Evolutionary conservation across 2,113 vertebrate genomes (phyloP).

Genomic region (Lates calcarifer): DNA sequence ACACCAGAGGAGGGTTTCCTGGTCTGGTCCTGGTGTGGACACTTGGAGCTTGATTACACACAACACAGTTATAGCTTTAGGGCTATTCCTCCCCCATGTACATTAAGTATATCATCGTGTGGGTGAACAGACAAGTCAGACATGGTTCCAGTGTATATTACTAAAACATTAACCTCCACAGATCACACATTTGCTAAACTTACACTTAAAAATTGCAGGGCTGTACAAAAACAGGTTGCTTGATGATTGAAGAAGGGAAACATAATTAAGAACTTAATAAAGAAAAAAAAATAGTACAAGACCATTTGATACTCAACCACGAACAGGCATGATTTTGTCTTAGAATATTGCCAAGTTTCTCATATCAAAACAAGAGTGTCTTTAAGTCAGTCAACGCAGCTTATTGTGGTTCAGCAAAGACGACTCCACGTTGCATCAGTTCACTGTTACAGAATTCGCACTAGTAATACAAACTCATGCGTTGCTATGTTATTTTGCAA

Average conservation of each 20-base stretch:
- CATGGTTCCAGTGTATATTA: conserved; percentile 87
- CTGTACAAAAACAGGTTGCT: conserved; percentile 80
- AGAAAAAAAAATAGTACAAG: conserved; percentile 58
- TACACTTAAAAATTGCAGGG: conserved; percentile 81
- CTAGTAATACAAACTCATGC: conserved; percentile 83
- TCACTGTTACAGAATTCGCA: conserved; percentile 77
- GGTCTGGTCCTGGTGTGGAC: conserved; percentile 60
- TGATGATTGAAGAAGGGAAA: conserved; percentile 70
- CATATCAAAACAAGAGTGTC: conserved; percentile 81
- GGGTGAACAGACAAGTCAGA: conserved; percentile 76
- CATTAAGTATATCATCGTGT: conserved; percentile 62
- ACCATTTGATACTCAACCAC: conserved; percentile 78
- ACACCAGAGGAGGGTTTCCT: conserved; percentile 58
- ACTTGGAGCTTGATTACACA: conserved; percentile 62
- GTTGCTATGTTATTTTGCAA: conserved; percentile 74
- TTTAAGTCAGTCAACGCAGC: conserved; percentile 68
- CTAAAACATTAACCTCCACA: conserved; percentile 85
- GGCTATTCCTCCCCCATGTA: conserved; percentile 58
- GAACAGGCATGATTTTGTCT: conserved; percentile 77
- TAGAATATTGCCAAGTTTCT: conserved; percentile 82
- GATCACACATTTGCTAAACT: conserved; percentile 82
- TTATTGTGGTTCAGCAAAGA: conserved; percentile 76
- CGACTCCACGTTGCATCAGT: conserved; percentile 78
- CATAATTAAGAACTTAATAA: conserved; percentile 55
- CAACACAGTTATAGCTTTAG: conserved; percentile 59